Conservation (phyloP, 2,113 vertebrate species). For the Limanda limanda region DNA sequence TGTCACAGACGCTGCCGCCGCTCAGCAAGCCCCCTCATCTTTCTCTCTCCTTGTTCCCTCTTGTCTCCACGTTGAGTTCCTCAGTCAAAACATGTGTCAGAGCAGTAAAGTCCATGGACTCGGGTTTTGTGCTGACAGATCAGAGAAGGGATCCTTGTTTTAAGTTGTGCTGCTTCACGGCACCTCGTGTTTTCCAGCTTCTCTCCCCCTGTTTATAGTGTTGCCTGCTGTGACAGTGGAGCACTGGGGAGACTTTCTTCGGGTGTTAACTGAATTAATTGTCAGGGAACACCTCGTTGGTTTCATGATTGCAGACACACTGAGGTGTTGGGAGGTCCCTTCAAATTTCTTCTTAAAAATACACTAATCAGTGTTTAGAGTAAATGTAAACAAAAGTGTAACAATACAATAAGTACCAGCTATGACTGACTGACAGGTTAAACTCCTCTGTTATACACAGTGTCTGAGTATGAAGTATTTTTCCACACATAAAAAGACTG, state of each 20-base stretch:
- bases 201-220: conserved; percentile 37
- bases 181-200: conserved; percentile 36
- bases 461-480: no score
- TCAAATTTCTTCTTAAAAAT: no score
- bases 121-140: conserved; percentile 40
- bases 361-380: no score
- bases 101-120: conserved; percentile 40
- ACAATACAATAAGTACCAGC: no score
- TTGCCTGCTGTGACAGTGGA: conserved; percentile 45
- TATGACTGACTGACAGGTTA: no score
- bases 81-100: conserved; percentile 50
- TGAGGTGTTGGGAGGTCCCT: conserved; percentile 6
- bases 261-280: conserved; percentile 58
- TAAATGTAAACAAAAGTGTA: no score
- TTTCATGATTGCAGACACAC: conserved; percentile 36
- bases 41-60: conserved; percentile 39
- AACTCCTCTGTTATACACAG: no score
- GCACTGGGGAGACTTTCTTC: conserved; percentile 53
- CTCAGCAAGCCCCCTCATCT: conserved; percentile 19
- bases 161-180: conserved; percentile 29
- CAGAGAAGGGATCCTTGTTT: conserved; percentile 42
- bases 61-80: conserved; percentile 30
- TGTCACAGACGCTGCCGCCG: conserved; percentile 36
- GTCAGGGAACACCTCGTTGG: conserved; percentile 75
- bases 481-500: no score